Base-by-base conservation (phyloP, 2,113 vertebrate species). In the Holacanthus passer region DNA sequence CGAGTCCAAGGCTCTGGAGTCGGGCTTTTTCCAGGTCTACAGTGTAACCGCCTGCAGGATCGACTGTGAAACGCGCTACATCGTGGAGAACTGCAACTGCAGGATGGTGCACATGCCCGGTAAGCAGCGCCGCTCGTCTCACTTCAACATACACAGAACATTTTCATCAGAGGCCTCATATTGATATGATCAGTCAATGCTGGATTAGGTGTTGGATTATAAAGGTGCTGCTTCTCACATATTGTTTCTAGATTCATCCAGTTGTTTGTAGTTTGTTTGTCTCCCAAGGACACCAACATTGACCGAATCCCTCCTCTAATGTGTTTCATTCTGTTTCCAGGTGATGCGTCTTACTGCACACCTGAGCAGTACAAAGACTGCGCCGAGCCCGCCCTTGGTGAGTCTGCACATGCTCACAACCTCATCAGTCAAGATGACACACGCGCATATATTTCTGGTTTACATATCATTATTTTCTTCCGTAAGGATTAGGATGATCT, bases 311-410 rank as follows among this genome's bases (percentile, higher is more conserved):
- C 20, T 70, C 22, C 14, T 77, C 24, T 74, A 43, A 68, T 52
- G 5, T 84, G 83, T 83, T 84, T 88, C 88, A 66, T 92, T 66
- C 62, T 85, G 31, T 79, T 79, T 65, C 65, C 88, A 99, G 98
- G 98, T 67, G 97, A 99, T 17, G 97, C 98, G 47, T 96, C 97
- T 4, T 99, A 97, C 95, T 99, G 98, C 86, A 99, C 98, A 22
- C 98, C 98, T 1, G 98, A 99, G 92, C 98, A 99, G 94, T 99
- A 99, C 86, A 99, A 99, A 90, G 98, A 99, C 77, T 99, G 98
- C 2, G 98, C 98, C 5, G 98, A 99, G 85, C 98, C 98, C 32
- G 98, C 98, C 0, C 95, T 99, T 0, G 96, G 98, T 99, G 90
- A 97, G 97, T 96, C 86, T 24, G 32, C 50, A 73, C 5, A 9